These are phyloP conservation scores for Clistopyga incitator DNA, from an alignment of 2,888 invertebrate genomes.

Conservation along the genomic window DNA sequence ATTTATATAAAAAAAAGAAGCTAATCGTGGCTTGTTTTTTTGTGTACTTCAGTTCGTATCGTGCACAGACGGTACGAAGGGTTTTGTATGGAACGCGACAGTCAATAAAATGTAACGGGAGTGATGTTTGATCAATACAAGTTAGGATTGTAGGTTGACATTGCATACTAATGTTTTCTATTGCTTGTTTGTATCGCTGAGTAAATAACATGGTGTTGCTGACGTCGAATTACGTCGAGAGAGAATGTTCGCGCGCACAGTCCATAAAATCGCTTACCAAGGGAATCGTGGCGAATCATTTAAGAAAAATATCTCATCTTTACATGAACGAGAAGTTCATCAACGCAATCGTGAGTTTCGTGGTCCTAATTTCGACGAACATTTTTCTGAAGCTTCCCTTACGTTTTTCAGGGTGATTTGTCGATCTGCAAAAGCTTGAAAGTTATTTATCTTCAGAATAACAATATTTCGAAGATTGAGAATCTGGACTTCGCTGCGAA, in stretches of 20 bases:
- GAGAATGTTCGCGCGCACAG: conserved; percentile 75
- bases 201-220: conserved; percentile 76
- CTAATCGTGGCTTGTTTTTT: background rate
- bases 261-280: conserved; percentile 76
- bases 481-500: conserved; percentile 88
- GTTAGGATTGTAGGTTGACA: conserved; percentile 29
- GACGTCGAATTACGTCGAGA: conserved; percentile 76
- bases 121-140: conserved; percentile 62
- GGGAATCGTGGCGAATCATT: conserved; percentile 72
- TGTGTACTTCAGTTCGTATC: conserved; percentile 27
- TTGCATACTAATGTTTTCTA: conserved; percentile 45
- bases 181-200: background rate
- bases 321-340: conserved; percentile 87
- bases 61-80: conserved; percentile 7
- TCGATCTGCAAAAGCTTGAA: conserved; percentile 85
- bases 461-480: conserved; percentile 90
- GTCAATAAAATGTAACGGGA: conserved; percentile 25
- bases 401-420: conserved; percentile 79
- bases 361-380: background rate
- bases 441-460: conserved; percentile 92
- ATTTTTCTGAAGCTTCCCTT: background rate
- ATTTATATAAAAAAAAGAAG: conserved; percentile 16
- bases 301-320: conserved; percentile 83
- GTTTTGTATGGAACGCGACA: conserved; percentile 4
- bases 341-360: conserved; percentile 86